A percentile compares a stretch with the other conserved stretches of the same genome.
Evolutionary conservation across 2,113 vertebrate species (phyloP).

Genomic region (Pterophyllum scalare): DNA sequence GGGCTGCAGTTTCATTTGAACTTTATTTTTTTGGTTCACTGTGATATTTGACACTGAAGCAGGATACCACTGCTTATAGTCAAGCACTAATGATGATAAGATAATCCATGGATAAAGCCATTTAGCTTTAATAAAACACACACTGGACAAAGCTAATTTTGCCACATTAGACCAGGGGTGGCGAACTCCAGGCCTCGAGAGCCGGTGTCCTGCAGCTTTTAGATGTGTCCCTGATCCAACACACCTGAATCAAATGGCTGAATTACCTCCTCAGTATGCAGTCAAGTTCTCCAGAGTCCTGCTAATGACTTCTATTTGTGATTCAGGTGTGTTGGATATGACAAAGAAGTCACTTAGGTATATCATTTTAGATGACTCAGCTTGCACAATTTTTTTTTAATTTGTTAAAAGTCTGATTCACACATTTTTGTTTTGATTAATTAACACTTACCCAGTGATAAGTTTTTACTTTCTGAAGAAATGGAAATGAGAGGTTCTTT

Average conservation of each 20-base stretch:
- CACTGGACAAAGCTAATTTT: not conserved
- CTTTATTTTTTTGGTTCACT: too few species aligned
- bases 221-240: too few species aligned
- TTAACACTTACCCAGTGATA: not conserved
- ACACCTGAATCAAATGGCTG: too few species aligned
- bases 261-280: too few species aligned
- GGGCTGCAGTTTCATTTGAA: slow-evolving; percentile 1
- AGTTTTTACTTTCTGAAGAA: slow-evolving; percentile 1
- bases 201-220: too few species aligned
- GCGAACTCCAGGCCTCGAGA: too few species aligned
- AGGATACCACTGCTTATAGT: too few species aligned
- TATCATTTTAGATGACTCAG: not conserved
- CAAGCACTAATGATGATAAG: too few species aligned
- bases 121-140: not conserved
- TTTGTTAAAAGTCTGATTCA: slow-evolving; percentile 6
- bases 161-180: not conserved
- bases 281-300: too few species aligned
- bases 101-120: not conserved
- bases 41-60: too few species aligned
- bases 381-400: not conserved
- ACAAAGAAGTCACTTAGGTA: not conserved
- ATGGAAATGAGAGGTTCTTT: not conserved
- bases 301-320: too few species aligned
- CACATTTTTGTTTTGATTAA: not conserved
- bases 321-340: too few species aligned